Evolutionary conservation across 2,888 invertebrate species (phyloP).

Genomic region (Rambutsinella grinnellia): DNA sequence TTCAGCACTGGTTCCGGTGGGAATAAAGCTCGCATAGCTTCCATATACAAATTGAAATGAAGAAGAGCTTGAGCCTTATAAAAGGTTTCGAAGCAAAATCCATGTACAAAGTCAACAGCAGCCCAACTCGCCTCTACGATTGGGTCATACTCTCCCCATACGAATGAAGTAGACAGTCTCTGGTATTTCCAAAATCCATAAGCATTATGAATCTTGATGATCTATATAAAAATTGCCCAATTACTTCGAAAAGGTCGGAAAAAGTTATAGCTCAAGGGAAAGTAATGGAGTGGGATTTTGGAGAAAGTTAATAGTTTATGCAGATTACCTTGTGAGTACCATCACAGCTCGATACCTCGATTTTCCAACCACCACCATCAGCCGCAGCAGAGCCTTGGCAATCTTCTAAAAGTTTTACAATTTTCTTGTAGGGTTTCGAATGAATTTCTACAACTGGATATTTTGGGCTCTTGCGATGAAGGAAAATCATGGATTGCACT

Average conservation of each 20-base stretch:
- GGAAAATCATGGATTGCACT: constrained; percentile 29
- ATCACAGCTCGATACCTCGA: constrained; percentile 33
- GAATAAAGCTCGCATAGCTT: constrained; percentile 52
- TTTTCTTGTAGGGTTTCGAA: constrained; percentile 4
- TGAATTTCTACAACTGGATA: constrained; percentile 24
- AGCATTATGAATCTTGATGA: too few relatives aligned
- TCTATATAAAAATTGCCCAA: too few relatives aligned
- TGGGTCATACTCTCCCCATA: constrained; percentile 56
- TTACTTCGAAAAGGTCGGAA: too few relatives aligned
- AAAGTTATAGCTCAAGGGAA: too few relatives aligned
- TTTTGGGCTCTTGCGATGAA: constrained; percentile 23
- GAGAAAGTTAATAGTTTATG: neutral
- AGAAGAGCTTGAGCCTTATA: constrained; percentile 31
- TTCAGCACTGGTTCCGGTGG: constrained; percentile 44
- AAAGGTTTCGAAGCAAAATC: constrained; percentile 44
- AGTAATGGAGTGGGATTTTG: too few relatives aligned
- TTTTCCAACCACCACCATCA: constrained; percentile 28
- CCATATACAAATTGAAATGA: constrained; percentile 48
- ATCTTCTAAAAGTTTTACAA: constrained; percentile 14
- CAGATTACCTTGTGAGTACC: constrained; percentile 13
- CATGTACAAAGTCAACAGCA: constrained; percentile 55
- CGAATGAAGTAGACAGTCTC: constrained; percentile 26
- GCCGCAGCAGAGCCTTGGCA: constrained; percentile 17
- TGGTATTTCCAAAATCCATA: constrained; percentile 24
- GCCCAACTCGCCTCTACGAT: constrained; percentile 53